A percentile compares a stretch with the other conserved stretches of the same genome.
Evolutionary conservation across 2,888 invertebrate species (phyloP).

Genomic region (Hydrotaea diabolus): DNA sequence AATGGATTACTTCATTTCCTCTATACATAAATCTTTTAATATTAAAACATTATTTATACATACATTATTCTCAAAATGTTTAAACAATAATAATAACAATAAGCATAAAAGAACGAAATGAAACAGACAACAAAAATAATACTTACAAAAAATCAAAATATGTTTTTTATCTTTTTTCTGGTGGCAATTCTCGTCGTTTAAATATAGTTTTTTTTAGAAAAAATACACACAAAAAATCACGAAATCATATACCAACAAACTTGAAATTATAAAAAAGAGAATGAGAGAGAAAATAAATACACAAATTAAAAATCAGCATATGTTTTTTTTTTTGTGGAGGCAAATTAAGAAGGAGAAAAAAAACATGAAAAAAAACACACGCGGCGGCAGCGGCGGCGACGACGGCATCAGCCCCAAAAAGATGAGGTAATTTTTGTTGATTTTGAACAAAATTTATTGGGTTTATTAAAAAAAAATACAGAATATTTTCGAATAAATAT

Average conservation of each 20-base stretch:
- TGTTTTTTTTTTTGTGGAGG: constrained; percentile 54
- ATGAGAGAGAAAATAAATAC: constrained; percentile 51
- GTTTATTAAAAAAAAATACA: background rate
- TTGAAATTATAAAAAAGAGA: constrained; percentile 43
- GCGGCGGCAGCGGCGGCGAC: background rate
- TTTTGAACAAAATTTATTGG: constrained; percentile 59
- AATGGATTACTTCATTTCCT: background rate
- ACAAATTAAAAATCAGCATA: constrained; percentile 56
- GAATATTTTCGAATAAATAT: background rate
- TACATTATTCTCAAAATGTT: background rate
- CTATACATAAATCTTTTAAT: background rate
- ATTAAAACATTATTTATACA: constrained; percentile 12
- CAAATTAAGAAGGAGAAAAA: constrained; percentile 48
- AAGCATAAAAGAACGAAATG: constrained; percentile 4
- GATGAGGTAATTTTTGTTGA: constrained; percentile 71
- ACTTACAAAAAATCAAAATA: constrained; percentile 51
- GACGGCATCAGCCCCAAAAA: constrained; percentile 19
- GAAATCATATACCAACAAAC: constrained; percentile 60
- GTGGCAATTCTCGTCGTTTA: constrained; percentile 52
- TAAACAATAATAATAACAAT: background rate
- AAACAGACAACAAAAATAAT: too few species aligned
- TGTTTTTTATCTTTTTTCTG: constrained; percentile 29
- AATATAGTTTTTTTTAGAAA: constrained; percentile 33
- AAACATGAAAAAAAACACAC: constrained; percentile 40
- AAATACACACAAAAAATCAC: constrained; percentile 59